These are phyloP conservation scores for Barbus barbus DNA, from an alignment of 2,113 vertebrate species.

Conservation along the genomic window DNA sequence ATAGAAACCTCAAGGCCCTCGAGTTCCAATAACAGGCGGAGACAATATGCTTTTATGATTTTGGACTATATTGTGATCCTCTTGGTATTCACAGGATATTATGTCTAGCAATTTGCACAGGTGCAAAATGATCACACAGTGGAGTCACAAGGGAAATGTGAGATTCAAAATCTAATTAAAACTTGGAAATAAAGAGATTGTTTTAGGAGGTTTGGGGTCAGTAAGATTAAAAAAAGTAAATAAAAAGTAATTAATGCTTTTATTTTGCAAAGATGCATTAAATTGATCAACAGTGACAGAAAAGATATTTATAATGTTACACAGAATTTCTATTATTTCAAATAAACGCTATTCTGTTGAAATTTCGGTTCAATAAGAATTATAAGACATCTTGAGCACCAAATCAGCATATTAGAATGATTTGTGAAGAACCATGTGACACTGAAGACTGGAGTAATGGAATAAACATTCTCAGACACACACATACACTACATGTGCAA, in stretches of 20 bases:
- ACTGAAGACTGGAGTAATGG: background rate
- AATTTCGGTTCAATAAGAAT: too few species aligned
- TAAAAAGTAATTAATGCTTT: too few species aligned
- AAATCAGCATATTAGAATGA: too few species aligned
- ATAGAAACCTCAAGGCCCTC: slow-evolving; percentile 25
- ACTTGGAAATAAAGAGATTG: background rate
- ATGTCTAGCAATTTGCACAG: background rate
- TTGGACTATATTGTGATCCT: background rate
- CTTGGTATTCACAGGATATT: too few species aligned
- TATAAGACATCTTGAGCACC: too few species aligned
- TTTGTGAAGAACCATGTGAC: background rate
- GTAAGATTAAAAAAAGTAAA: background rate
- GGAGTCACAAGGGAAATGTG: background rate
- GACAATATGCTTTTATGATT: slow-evolving; percentile 36
- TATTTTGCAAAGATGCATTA: too few species aligned
- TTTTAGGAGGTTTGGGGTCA: background rate
- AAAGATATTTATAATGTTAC: too few species aligned
- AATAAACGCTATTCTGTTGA: too few species aligned
- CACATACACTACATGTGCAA: background rate
- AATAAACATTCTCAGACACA: background rate
- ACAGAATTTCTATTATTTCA: too few species aligned
- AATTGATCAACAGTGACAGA: too few species aligned
- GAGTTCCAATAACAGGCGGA: slow-evolving; percentile 30
- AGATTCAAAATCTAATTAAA: background rate
- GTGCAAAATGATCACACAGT: background rate